These are phyloP conservation scores for Cynopterus sphinx DNA, from an alignment of 2,797 vertebrate genomes.

Conservation along the genomic window DNA sequence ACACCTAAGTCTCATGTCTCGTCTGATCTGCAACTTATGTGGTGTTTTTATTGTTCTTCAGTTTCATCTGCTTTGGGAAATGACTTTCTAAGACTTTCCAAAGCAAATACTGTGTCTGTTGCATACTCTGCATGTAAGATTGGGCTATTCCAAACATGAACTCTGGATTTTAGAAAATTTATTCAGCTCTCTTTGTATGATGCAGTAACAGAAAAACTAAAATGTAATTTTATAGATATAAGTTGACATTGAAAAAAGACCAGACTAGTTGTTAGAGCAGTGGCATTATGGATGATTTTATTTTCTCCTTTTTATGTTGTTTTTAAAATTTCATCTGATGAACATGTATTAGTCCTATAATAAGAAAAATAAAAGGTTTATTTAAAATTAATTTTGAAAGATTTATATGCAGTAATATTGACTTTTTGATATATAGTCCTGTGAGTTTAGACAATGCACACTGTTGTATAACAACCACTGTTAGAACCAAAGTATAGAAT, in stretches of 20 bases:
- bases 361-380: not conserved
- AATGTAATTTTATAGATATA: not conserved
- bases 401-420: not conserved
- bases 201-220: not conserved
- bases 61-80: slow-evolving; percentile 7
- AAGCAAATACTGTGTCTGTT: not conserved
- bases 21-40: not conserved
- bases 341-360: not conserved
- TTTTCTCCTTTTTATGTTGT: not conserved
- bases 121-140: not conserved
- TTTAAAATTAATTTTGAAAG: not conserved
- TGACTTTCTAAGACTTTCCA: not conserved
- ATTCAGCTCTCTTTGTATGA: not conserved
- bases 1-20: not conserved
- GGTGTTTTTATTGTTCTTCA: not conserved
- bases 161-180: not conserved
- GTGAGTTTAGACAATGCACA: not conserved
- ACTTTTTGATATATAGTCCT: not conserved
- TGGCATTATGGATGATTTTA: not conserved
- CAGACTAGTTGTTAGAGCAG: not conserved
- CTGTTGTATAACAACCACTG: not conserved
- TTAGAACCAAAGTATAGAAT: too few relatives aligned
- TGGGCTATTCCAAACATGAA: not conserved
- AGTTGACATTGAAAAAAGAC: not conserved
- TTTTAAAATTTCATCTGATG: not conserved